Conservation (phyloP, 2,888 invertebrate species). For the Lasioglossum oenotherae region DNA sequence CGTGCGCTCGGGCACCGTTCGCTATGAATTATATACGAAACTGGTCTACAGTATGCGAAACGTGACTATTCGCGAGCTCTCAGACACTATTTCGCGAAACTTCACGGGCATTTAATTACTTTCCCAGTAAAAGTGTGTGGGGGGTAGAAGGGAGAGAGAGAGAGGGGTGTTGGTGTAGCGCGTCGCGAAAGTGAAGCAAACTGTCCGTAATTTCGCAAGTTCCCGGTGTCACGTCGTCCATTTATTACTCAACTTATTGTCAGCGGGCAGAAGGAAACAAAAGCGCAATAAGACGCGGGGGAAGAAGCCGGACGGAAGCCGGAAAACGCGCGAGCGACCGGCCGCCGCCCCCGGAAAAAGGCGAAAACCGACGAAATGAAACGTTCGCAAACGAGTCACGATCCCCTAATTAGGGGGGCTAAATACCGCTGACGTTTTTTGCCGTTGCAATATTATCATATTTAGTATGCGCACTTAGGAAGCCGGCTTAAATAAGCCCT, state of each 20-base stretch:
- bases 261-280: conserved; percentile 59
- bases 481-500: conserved; percentile 83
- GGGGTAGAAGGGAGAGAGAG: neutral
- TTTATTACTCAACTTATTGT: conserved; percentile 68
- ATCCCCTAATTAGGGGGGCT: conserved; percentile 83
- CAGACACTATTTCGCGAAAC: conserved; percentile 36
- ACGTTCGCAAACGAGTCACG: conserved; percentile 84
- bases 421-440: conserved; percentile 84
- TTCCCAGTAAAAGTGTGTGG: conserved; percentile 2
- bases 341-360: conserved; percentile 56
- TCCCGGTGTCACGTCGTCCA: conserved; percentile 63
- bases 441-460: conserved; percentile 84
- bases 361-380: conserved; percentile 78
- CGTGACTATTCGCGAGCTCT: conserved; percentile 36
- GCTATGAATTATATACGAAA: conserved; percentile 11
- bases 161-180: neutral
- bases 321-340: conserved; percentile 15
- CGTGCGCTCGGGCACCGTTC: neutral
- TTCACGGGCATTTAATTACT: conserved; percentile 50
- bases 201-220: conserved; percentile 52
- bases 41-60: conserved; percentile 12
- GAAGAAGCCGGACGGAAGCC: conserved; percentile 34
- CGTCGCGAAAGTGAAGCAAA: conserved; percentile 35
- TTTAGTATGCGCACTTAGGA: conserved; percentile 84
- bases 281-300: conserved; percentile 67